Evolutionary conservation across 2,797 vertebrate genomes (phyloP).

Genomic region (Phrynocephalus forsythii): DNA sequence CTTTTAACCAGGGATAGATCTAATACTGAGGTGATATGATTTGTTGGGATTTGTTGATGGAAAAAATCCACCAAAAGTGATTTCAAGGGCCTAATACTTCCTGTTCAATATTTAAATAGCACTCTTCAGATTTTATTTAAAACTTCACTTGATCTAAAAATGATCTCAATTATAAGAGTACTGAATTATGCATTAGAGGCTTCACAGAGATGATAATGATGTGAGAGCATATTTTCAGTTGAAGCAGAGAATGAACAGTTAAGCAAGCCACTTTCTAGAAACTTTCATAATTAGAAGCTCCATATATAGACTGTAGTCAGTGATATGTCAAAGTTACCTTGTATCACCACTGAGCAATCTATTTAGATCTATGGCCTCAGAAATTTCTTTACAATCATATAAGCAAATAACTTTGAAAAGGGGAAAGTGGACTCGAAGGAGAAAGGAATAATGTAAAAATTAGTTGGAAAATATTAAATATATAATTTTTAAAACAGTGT

Average conservation of each 20-base stretch:
- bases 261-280: neutral
- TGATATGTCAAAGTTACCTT: neutral
- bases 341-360: neutral
- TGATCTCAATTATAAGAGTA: constrained; percentile 30
- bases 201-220: constrained; percentile 37
- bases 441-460: too few relatives aligned
- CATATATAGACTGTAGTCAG: neutral
- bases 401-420: neutral
- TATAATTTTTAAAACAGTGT: too few relatives aligned
- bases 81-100: constrained; percentile 34
- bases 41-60: neutral
- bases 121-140: constrained; percentile 38
- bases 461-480: too few relatives aligned
- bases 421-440: too few relatives aligned
- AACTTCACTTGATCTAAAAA: constrained; percentile 39
- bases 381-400: neutral
- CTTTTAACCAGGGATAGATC: neutral
- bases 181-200: constrained; percentile 25
- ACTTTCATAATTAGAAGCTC: neutral
- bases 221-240: constrained; percentile 36
- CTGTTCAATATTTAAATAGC: constrained; percentile 1
- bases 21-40: neutral
- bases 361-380: neutral
- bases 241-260: constrained; percentile 18
- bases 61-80: constrained; percentile 2